Evolutionary conservation across 2,113 vertebrate genomes (phyloP), one percentile per base, ranked within the genome.

Genomic region (Grantiella picta): DNA sequence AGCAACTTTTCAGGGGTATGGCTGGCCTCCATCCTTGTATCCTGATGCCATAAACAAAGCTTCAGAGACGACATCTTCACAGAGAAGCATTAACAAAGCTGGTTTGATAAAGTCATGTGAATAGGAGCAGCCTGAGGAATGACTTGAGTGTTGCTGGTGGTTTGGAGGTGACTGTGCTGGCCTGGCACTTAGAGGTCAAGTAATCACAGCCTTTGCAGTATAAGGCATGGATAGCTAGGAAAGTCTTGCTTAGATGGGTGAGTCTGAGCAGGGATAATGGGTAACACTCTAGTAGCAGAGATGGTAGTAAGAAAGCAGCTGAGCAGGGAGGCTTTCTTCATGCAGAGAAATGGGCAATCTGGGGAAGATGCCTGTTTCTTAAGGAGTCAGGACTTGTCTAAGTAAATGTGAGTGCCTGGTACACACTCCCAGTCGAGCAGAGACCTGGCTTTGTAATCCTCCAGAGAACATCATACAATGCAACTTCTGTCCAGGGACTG

Each of bases 401-500:
- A 85, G 47, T 4, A 77, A 73, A 69, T 36, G 4, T 28, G 25
- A 89, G n/a, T 45, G 59, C n/a, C 59, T 45, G 80, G 52, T 81
- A 73, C 29, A 35, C 54, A 22, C 21, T 89, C 11, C 56, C 18
- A 71, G 14, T 15, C 3, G 7, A 86, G 54, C 42, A 95, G 52
- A 84, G 44, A 91, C 72, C 69, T 65, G 69, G 59, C 45, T 86
- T 64, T 81, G 29, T 47, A 86, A 84, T 68, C 56, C 44, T 38
- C 8, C 82, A 17, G 35, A 78, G 72, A 84, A 59, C 60, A 78
- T 45, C 40, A 50, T 9, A 93, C 94, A 93, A 82, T 89, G 87
- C 35, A 92, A n/a, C 84, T 87, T 89, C 92, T 92, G 72, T 91
- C 65, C 69, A 68, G 19, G 27, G 33, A 35, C 64, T 94, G 95